Percentiles rank a stretch among this genome's conserved stretches.
Conservation (phyloP, 1,140 invertebrate species). For the Vanessa tameamea region DNA sequence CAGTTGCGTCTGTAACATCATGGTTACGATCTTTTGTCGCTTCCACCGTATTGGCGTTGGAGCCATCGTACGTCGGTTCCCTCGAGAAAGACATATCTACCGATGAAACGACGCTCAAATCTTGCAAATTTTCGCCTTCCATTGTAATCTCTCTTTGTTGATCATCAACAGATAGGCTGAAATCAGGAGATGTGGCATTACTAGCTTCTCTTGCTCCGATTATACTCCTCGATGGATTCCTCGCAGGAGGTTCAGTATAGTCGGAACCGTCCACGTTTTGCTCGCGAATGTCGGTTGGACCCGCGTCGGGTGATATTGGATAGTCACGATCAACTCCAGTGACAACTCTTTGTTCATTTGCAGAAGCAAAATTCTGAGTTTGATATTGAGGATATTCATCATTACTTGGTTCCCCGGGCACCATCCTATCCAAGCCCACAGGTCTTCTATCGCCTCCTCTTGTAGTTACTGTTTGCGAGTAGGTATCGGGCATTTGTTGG, state of each 20-base stretch:
- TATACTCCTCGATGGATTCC: constrained; percentile 63
- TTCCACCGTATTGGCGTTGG: constrained; percentile 50
- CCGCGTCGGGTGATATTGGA: constrained; percentile 49
- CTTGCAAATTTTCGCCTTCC: constrained; percentile 83
- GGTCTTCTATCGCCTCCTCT: constrained; percentile 63
- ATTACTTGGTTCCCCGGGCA: constrained; percentile 74
- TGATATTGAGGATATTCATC: constrained; percentile 67
- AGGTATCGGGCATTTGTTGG: constrained; percentile 69
- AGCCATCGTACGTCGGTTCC: constrained; percentile 64
- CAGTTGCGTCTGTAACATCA: constrained; percentile 52
- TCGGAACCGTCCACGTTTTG: constrained; percentile 78
- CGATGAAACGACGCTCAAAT: constrained; percentile 70
- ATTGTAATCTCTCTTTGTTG: constrained; percentile 80
- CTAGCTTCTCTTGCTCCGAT: constrained; percentile 58
- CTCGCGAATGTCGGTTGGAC: constrained; percentile 63
- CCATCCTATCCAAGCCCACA: constrained; percentile 75
- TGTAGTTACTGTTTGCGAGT: constrained; percentile 50
- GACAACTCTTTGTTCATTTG: constrained; percentile 75
- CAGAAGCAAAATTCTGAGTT: constrained; percentile 48
- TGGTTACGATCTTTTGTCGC: constrained; percentile 53
- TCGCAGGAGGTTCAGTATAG: constrained; percentile 65
- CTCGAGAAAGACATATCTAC: constrained; percentile 62
- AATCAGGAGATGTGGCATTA: constrained; percentile 56
- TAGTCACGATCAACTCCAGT: constrained; percentile 77
- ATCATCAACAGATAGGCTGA: constrained; percentile 57